phyloP scores from a whole-genome alignment of 2,888 invertebrate genomes.

The Drosophila infuscata region DNA sequence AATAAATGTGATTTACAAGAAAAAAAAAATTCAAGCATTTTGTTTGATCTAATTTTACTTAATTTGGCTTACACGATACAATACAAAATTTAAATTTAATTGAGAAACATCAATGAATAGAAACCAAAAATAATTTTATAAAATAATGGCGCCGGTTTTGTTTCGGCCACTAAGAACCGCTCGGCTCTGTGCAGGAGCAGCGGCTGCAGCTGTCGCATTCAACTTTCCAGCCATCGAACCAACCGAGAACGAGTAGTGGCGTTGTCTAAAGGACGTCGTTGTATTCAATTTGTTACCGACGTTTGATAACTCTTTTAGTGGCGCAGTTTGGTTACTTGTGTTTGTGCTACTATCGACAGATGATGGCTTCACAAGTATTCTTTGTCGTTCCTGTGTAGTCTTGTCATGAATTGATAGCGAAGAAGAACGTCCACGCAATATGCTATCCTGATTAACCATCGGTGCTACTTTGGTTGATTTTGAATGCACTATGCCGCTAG shows the following conservation, averaged over 20 bases:
- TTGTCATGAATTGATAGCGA: constrained; percentile 70
- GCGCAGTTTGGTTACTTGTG: constrained; percentile 15
- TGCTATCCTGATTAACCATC: constrained; percentile 14
- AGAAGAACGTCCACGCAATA: constrained; percentile 56
- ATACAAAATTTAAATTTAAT: no score
- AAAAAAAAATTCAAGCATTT: no score
- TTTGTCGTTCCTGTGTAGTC: constrained; percentile 28
- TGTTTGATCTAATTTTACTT: no score
- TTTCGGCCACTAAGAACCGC: no score
- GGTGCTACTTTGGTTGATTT: neutral
- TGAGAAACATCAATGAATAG: no score
- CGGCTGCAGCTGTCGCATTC: constrained; percentile 1
- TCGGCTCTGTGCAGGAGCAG: constrained; percentile 4
- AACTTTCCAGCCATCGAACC: constrained; percentile 20
- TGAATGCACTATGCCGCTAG: constrained; percentile 40
- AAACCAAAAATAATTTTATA: no score
- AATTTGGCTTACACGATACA: no score
- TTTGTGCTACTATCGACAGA: constrained; percentile 17
- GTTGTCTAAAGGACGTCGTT: constrained; percentile 41
- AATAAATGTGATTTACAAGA: no score
- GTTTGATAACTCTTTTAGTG: constrained; percentile 40
- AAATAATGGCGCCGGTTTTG: no score
- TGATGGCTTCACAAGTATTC: constrained; percentile 18
- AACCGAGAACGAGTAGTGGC: constrained; percentile 64
- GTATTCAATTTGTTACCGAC: constrained; percentile 23